Conservation (phyloP, 1,140 invertebrate species). For the Drosophila tristis region DNA sequence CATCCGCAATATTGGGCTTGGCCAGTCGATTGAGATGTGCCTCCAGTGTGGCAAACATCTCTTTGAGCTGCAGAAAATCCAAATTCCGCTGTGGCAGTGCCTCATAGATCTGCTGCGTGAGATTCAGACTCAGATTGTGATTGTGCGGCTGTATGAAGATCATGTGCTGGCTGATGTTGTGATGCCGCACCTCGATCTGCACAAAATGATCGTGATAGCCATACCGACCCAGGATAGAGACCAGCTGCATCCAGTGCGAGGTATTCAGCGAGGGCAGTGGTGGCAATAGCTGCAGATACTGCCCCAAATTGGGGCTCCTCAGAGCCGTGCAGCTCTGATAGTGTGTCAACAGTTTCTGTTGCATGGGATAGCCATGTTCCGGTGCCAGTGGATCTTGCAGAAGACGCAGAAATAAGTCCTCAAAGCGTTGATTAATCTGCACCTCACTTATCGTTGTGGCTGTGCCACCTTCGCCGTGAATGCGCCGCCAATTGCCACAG, state of each 20-base stretch:
- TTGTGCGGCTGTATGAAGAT: constrained; percentile 60
- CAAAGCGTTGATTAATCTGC: constrained; percentile 48
- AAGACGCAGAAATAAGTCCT: constrained; percentile 39
- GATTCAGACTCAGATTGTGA: constrained; percentile 45
- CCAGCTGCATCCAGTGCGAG: constrained; percentile 48
- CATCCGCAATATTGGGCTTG: constrained; percentile 20
- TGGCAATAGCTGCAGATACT: constrained; percentile 51
- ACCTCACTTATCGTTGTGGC: constrained; percentile 56
- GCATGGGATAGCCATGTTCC: constrained; percentile 42
- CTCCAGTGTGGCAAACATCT: constrained; percentile 33
- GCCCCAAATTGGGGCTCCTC: constrained; percentile 21
- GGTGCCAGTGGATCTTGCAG: background rate
- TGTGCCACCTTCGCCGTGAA: constrained; percentile 42
- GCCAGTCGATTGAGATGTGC: constrained; percentile 11
- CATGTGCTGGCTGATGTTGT: constrained; percentile 59
- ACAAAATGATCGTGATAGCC: constrained; percentile 61
- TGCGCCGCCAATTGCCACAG: constrained; percentile 92
- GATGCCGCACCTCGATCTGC: constrained; percentile 49
- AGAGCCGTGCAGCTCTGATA: constrained; percentile 46
- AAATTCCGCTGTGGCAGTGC: constrained; percentile 23
- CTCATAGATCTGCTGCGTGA: constrained; percentile 39
- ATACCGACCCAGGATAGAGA: constrained; percentile 57
- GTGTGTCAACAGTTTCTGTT: constrained; percentile 49
- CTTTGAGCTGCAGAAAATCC: constrained; percentile 8
- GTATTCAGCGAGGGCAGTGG: background rate